These are phyloP conservation scores for Psilopogon haemacephalus DNA, from an alignment of 2,113 vertebrate species.

Conservation along the genomic window DNA sequence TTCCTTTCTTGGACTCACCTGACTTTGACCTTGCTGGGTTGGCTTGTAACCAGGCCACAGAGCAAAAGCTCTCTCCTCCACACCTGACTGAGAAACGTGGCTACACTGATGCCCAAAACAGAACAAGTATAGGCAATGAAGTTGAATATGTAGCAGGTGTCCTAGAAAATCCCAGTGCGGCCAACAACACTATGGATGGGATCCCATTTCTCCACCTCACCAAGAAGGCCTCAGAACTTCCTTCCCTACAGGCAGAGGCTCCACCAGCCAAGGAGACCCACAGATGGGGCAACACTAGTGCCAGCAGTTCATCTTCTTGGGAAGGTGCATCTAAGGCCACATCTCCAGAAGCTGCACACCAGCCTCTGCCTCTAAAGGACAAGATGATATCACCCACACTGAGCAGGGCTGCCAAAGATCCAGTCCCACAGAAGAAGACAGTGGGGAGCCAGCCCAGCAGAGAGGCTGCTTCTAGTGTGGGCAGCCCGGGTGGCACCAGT, in stretches of 20 bases:
- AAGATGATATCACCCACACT: neutral
- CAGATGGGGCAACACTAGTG: neutral
- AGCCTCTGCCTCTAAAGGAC: slow-evolving; percentile 40
- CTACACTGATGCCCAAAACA: neutral
- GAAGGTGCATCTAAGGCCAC: neutral
- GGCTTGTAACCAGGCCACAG: neutral
- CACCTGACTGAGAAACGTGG: neutral
- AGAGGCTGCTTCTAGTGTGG: neutral
- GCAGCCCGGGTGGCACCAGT: neutral
- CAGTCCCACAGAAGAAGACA: neutral
- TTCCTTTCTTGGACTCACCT: neutral
- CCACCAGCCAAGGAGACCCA: neutral
- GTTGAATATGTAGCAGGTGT: neutral
- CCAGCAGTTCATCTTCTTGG: neutral
- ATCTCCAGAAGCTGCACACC: neutral
- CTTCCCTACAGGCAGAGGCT: neutral
- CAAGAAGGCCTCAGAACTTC: neutral
- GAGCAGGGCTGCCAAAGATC: slow-evolving; percentile 16
- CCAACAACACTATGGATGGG: neutral
- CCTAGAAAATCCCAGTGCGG: neutral
- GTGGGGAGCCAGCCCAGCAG: rapidly evolving
- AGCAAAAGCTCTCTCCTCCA: neutral
- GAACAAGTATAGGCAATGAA: neutral
- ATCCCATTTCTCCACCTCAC: slow-evolving; percentile 17
- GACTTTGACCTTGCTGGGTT: neutral